Evolutionary conservation across 2,888 invertebrate species (phyloP).

Genomic region (Oligia latruncula): DNA sequence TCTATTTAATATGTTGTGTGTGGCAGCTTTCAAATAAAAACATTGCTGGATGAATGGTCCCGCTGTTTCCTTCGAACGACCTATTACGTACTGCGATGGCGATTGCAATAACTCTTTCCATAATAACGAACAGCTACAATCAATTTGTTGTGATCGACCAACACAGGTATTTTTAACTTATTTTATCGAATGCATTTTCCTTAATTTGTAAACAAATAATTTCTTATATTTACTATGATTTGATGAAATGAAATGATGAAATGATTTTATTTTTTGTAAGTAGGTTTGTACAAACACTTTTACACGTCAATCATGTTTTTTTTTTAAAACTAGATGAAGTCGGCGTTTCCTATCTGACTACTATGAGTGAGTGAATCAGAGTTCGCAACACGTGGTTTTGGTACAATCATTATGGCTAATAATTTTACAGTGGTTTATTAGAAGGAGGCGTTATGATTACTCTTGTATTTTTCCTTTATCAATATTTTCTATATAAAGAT

Average conservation of each 20-base stretch:
- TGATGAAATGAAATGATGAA: too few species aligned
- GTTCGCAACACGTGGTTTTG: background rate
- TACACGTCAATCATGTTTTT: too few species aligned
- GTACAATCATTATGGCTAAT: background rate
- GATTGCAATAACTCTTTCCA: slow-evolving; percentile 37
- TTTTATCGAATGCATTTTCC: slow-evolving; percentile 9
- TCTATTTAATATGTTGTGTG: slow-evolving; percentile 78
- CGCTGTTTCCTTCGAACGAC: slow-evolving; percentile 78
- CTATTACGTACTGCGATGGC: slow-evolving; percentile 75
- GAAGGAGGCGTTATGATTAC: background rate
- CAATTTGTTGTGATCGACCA: background rate
- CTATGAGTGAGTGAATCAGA: background rate
- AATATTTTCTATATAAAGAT: background rate
- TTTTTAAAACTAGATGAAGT: too few species aligned
- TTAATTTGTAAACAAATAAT: slow-evolving; percentile 31
- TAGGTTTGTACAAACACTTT: too few species aligned
- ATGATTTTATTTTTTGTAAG: too few species aligned
- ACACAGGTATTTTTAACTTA: background rate
- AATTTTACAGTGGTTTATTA: slow-evolving; percentile 3
- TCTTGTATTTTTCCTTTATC: background rate
- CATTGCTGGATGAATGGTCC: slow-evolving; percentile 85
- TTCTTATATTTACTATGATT: background rate
- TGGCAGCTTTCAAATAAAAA: slow-evolving; percentile 82
- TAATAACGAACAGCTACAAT: background rate
- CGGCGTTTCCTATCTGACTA: too few species aligned